These are phyloP conservation scores for Rhynchotus rufescens DNA, from an alignment of 2,797 vertebrate genomes.

Conservation along the genomic window DNA sequence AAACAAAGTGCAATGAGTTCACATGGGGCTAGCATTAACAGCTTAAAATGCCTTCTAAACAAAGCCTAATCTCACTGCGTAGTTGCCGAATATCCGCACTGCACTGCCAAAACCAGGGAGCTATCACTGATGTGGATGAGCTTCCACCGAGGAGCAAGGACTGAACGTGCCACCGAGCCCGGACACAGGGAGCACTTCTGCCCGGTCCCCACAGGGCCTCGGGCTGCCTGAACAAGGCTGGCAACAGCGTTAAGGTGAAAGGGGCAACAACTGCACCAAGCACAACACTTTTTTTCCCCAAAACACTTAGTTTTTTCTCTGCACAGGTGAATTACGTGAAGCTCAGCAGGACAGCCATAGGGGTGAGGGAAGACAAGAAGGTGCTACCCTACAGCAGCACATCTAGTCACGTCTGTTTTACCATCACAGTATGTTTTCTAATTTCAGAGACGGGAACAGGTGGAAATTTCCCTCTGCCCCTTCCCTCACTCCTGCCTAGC, in stretches of 20 bases:
- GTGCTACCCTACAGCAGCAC: neutral
- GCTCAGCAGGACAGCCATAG: neutral
- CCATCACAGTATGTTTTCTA: neutral
- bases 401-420: accelerated
- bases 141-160: neutral
- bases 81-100: neutral
- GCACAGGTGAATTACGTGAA: neutral
- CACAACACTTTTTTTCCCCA: neutral
- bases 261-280: neutral
- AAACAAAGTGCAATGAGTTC: neutral
- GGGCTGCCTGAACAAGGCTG: neutral
- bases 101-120: neutral
- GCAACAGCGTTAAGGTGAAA: neutral
- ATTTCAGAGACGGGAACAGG: neutral
- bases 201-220: no score
- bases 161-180: no score
- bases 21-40: neutral
- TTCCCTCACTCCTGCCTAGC: neutral
- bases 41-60: neutral
- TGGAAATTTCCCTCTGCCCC: neutral
- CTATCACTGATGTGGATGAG: neutral
- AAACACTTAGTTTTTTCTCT: neutral
- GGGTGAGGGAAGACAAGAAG: neutral
- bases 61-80: neutral
- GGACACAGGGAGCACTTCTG: no score